Evolutionary conservation across 2,797 vertebrate genomes (phyloP).

Genomic region (Mormyrus proboscirostris): DNA sequence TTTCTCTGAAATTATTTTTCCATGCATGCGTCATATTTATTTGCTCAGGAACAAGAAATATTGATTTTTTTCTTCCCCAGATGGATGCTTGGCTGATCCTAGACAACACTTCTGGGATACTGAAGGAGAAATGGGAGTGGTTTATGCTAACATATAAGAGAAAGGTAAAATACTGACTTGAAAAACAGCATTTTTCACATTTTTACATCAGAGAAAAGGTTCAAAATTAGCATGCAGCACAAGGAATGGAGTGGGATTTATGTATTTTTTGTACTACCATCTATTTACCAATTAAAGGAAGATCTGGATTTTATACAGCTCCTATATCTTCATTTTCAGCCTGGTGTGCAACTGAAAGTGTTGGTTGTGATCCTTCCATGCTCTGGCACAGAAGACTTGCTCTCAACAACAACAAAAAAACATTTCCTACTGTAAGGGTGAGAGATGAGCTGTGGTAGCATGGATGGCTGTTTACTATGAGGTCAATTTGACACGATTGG

Average conservation of each 20-base stretch:
- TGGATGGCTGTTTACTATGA: slow-evolving; percentile 20
- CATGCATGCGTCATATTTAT: neutral
- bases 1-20: neutral
- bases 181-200: neutral
- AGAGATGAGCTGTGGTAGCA: slow-evolving; percentile 5
- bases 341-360: slow-evolving; percentile 5
- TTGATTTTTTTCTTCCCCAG: neutral
- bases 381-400: neutral
- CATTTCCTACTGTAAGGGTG: neutral
- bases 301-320: neutral
- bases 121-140: neutral
- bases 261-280: neutral
- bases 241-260: neutral
- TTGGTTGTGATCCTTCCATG: neutral
- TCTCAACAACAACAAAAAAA: neutral
- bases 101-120: neutral
- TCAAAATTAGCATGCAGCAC: neutral
- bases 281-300: neutral
- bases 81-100: neutral
- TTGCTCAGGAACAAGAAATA: neutral
- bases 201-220: neutral
- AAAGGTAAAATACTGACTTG: neutral
- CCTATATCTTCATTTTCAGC: neutral
- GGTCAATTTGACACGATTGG: slow-evolving; percentile 29
- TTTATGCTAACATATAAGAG: neutral